Conservation (phyloP, 2,113 vertebrate species). For the Urocitellus parryii region DNA sequence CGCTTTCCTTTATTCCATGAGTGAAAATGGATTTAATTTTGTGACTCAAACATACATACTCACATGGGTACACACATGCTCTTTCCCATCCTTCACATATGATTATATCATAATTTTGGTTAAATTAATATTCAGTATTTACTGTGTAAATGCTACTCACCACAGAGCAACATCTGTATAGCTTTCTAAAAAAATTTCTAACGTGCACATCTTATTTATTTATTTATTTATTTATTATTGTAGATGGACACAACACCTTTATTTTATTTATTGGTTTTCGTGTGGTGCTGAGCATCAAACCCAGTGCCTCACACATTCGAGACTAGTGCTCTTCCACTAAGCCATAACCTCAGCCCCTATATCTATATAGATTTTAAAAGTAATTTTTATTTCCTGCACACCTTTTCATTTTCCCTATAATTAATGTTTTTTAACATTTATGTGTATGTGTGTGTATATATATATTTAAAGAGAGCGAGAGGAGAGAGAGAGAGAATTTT, state of each 20-base stretch:
- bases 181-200: too few species aligned
- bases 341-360: too few species aligned
- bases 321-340: too few species aligned
- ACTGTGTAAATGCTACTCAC: constrained; percentile 49
- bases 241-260: too few species aligned
- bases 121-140: constrained; percentile 49
- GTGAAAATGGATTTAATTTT: constrained; percentile 40
- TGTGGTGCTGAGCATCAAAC: too few species aligned
- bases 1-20: background rate
- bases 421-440: constrained; percentile 42
- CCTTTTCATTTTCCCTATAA: constrained; percentile 30
- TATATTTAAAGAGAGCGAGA: too few species aligned
- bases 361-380: background rate
- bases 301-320: too few species aligned
- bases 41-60: background rate
- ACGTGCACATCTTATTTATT: too few species aligned
- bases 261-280: too few species aligned
- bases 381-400: constrained; percentile 53
- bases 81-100: background rate
- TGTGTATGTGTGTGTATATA: too few species aligned
- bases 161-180: background rate
- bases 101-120: constrained; percentile 35
- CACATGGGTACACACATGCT: background rate
- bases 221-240: too few species aligned
- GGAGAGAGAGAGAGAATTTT: too few species aligned